Conservation (phyloP, 2,113 vertebrate genomes). For the Alectura lathami region DNA sequence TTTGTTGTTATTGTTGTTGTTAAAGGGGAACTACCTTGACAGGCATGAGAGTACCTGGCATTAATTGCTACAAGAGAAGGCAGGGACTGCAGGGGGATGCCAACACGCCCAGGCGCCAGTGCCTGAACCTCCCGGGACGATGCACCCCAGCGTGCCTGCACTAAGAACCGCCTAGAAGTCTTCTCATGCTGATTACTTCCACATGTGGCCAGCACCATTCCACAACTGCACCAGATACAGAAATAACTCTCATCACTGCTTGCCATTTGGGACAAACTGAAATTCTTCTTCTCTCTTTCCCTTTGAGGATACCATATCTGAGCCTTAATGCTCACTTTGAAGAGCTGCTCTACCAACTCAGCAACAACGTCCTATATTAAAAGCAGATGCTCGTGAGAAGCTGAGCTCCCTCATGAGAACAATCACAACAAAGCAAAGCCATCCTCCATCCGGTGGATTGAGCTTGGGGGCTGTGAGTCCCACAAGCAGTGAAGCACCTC, state of each 20-base stretch:
- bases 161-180: not conserved
- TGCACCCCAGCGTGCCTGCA: not conserved
- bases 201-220: not conserved
- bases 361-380: not conserved
- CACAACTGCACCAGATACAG: not conserved
- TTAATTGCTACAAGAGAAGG: no score
- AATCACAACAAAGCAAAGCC: not conserved
- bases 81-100: not conserved
- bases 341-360: not conserved
- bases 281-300: not conserved
- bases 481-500: not conserved
- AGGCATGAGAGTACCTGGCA: not conserved
- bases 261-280: not conserved
- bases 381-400: not conserved
- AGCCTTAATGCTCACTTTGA: not conserved
- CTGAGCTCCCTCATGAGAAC: not conserved
- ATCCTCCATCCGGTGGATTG: not conserved
- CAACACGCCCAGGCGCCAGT: not conserved
- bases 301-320: constrained; percentile 2
- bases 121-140: not conserved
- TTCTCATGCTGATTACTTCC: not conserved
- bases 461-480: not conserved
- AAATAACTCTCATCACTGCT: not conserved
- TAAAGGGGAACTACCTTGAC: not conserved
- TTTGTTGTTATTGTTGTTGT: no score